Percentiles rank a stretch among this genome's conserved stretches.
Conservation (phyloP, 2,888 invertebrate species). For the Drosophila paracracens region DNA sequence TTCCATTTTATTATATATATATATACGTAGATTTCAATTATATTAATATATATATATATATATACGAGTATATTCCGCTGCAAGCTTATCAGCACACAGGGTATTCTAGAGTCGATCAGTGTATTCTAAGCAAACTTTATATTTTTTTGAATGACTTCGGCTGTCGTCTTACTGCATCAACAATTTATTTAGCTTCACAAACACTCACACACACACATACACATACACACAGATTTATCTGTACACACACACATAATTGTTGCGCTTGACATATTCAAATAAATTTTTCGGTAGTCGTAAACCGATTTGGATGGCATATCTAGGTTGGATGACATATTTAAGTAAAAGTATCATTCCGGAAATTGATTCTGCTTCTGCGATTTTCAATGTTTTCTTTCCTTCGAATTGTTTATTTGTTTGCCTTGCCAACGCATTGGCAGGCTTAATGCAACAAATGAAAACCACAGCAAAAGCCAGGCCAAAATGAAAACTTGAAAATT, state of each 20-base stretch:
- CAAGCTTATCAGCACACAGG: background rate
- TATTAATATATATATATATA: no score
- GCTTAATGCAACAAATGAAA: conserved; percentile 58
- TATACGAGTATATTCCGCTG: accelerated
- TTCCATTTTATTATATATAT: no score
- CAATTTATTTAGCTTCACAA: conserved; percentile 37
- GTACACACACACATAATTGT: conserved; percentile 47
- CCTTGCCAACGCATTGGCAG: conserved; percentile 40
- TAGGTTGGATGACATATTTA: conserved; percentile 29
- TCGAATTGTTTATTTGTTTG: conserved; percentile 59
- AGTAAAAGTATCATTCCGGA: conserved; percentile 45
- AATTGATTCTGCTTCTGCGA: conserved; percentile 10
- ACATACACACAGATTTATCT: conserved; percentile 2
- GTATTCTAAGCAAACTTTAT: background rate
- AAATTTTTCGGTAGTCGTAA: conserved; percentile 38
- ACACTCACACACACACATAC: conserved; percentile 10
- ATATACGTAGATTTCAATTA: no score
- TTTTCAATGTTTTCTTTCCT: conserved; percentile 41
- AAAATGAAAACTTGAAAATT: conserved; percentile 11
- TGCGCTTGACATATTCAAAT: conserved; percentile 60
- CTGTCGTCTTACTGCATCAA: conserved; percentile 40
- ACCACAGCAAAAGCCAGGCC: background rate
- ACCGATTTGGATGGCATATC: conserved; percentile 21
- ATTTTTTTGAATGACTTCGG: conserved; percentile 36
- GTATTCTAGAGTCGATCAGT: conserved; percentile 34